Base-by-base conservation (phyloP, 2,797 vertebrate genomes). In the Tympanoctomys barrerae region DNA sequence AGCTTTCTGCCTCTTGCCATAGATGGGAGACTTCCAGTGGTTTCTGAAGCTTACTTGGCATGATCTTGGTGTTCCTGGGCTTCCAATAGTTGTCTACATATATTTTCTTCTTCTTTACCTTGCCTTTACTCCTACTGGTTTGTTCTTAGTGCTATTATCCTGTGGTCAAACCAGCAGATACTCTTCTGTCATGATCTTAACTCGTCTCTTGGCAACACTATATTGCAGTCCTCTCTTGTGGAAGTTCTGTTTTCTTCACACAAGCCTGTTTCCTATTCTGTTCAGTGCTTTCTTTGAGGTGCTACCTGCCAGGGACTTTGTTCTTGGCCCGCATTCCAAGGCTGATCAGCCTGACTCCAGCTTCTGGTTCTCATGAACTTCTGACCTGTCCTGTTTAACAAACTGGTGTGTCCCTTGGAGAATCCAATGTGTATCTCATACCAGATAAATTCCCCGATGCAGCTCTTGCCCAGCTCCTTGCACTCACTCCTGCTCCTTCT, bases 41-140 rank as follows among this genome's bases (percentile, higher is more conserved):
- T 71, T 59, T 66, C 36, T 18, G 0, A 8, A 3, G 33, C 39
- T n/a, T 36, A 16, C 16, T 39, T 18, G 61, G 10, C 31, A 1
- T 2, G 7, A 8, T 19, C 10, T 78, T 2, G 1, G 9, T 28
- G 3, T 10, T 42, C 24, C 31, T 9, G 4, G 14, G 59, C 39
- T 2, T n/a, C n/a, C 42, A 49, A 31, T 1, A 9, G 46, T 19
- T n/a, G 62, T 14, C 52, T 57, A 0, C 11, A 2, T 0, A 14
- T 5, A 1, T 8, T 28, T 68, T 10, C 64, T 80, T 24, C 59
- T 31, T 85, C 46, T 31, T 81, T 22, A 39, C 5, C 21, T 18
- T 46, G 18, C 0, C 0, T 49, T 24, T 14, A 2, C 5, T 49
- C 68, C 62, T 71, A 46, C 28, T 57, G 46, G 33, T 14, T 49